Base-by-base conservation (phyloP, 2,888 invertebrate species). In the Sarcophaga subvicina region DNA sequence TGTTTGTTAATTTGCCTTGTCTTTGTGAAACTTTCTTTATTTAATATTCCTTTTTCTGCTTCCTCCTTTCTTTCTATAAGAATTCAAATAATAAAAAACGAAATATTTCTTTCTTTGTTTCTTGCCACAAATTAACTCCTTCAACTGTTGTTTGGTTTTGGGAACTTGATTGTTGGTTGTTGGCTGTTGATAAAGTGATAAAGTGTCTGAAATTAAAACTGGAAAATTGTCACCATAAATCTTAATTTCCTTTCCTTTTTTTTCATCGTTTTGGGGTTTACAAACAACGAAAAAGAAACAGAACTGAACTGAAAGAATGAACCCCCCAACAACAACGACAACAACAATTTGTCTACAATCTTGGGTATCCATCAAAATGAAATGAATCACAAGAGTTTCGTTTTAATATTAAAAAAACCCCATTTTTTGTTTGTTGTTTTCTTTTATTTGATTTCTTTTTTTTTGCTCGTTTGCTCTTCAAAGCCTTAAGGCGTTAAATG, bases 141-240 rank as follows among this genome's bases (percentile, higher is more conserved):
- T 78, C 62, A 75, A 60, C 77, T 54, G 2, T 72, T n/a, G 5
- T 37, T 37, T 37, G 37, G 10, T 37, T 37, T 37, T 37, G 37
- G 37, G 8, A 37, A 37, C 37, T 37, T 54, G 54, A 54, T 54
- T 54, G 54, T 22, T 62, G 54, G 54, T 14, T 17, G 17, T 12
- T 54, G 54, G 54, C 54, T 54, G 25, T 45, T 79, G 64, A 60
- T 73, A 59, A 69, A 71, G 47, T 71, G 67, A 8, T 69, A 69
- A 81, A 81, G 64, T 70, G 71, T 83, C 69, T 83, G 72, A 71
- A 86, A 82, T 80, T 86, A 60, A 76, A 63, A 71, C 75, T 80
- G 79, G 66, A 59, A 86, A 79, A 73, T 83, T 83, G 79, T 83
- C 83, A 62, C 25, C 76, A 86, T 86, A 83, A 86, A 83, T 86